Evolutionary conservation across 2,113 vertebrate species (phyloP).

Genomic region (Elephantulus edwardii): DNA sequence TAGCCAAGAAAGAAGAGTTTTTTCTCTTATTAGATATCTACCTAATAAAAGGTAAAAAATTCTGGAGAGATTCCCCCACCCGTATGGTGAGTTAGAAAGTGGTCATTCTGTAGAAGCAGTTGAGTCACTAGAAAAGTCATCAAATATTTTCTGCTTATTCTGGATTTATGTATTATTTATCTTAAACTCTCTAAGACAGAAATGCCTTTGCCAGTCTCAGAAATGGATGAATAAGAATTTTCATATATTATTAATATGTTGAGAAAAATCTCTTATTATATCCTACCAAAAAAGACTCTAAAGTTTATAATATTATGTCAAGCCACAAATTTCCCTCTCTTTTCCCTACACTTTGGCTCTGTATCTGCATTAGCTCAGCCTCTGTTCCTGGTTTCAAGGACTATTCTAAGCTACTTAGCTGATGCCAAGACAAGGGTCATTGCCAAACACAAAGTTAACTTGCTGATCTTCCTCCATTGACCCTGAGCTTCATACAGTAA

Average conservation of each 20-base stretch:
- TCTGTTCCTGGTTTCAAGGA: background rate
- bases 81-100: background rate
- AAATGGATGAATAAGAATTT: background rate
- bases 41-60: background rate
- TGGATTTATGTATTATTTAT: background rate
- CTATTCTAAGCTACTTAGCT: background rate
- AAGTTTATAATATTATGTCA: background rate
- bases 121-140: background rate
- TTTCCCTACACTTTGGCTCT: background rate
- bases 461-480: background rate
- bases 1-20: background rate
- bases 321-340: background rate
- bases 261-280: background rate
- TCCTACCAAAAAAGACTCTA: background rate
- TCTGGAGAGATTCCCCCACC: background rate
- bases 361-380: background rate
- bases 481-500: background rate
- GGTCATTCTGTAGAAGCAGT: background rate
- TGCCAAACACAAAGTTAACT: background rate
- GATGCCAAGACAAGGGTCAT: background rate
- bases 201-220: background rate
- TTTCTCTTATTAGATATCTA: background rate
- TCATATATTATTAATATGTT: background rate
- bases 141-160: background rate
- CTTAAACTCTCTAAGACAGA: background rate